Percentiles rank a stretch among this genome's conserved stretches.
Evolutionary conservation across 2,797 vertebrate species (phyloP).

Genomic region (Notolepis coatsorum): DNA sequence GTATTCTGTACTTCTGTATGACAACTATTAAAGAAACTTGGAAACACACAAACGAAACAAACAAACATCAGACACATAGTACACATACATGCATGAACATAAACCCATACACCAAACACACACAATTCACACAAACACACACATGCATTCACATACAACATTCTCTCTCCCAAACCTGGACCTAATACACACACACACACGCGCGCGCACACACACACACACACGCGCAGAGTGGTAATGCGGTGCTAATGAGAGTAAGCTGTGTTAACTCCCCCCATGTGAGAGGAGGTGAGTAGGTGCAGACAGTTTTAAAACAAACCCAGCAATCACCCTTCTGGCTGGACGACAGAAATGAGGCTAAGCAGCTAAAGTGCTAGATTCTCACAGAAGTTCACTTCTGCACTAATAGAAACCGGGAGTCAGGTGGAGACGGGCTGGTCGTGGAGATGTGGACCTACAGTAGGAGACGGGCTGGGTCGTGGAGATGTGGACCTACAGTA

Average conservation of each 20-base stretch:
- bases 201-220: not conserved
- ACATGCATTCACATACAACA: conserved; percentile 19
- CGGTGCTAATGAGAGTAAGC: conserved; percentile 68
- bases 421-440: too few relatives aligned
- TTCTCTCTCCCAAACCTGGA: not conserved
- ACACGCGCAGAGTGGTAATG: conserved; percentile 56
- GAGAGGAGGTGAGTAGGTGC: conserved; percentile 62
- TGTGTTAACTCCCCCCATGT: conserved; percentile 56
- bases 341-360: too few relatives aligned
- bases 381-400: too few relatives aligned
- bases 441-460: too few relatives aligned
- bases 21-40: too few relatives aligned
- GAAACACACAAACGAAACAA: too few relatives aligned
- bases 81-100: not conserved
- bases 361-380: too few relatives aligned
- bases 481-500: too few relatives aligned
- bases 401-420: too few relatives aligned
- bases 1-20: too few relatives aligned
- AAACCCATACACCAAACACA: not conserved
- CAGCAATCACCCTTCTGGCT: conserved; percentile 3
- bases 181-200: conserved; percentile 1
- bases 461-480: too few relatives aligned
- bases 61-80: not conserved
- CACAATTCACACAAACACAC: conserved; percentile 8
- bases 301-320: conserved; percentile 38